Conservation (phyloP, 1,140 invertebrate genomes). For the Atta texana region DNA sequence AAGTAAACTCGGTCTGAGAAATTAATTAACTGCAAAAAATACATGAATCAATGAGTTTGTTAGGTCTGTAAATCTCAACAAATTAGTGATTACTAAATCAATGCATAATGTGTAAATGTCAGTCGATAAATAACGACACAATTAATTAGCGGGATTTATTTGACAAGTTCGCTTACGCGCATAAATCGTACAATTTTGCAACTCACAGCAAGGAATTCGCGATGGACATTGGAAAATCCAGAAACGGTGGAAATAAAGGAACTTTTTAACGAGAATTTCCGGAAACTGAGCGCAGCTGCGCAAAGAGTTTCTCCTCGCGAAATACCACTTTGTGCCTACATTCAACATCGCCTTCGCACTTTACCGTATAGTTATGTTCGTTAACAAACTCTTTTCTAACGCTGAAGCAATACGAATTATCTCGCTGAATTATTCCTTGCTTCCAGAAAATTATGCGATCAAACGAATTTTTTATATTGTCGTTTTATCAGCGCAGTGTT, state of each 20-base stretch:
- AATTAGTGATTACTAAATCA: constrained; percentile 56
- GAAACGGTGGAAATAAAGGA: constrained; percentile 41
- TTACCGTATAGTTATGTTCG: constrained; percentile 67
- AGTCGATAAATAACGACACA: constrained; percentile 51
- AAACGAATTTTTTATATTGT: neutral
- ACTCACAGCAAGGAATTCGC: constrained; percentile 21
- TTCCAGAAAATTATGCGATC: neutral
- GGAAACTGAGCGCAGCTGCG: constrained; percentile 69
- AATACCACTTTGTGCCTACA: constrained; percentile 57
- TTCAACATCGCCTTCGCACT: constrained; percentile 57
- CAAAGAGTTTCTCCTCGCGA: constrained; percentile 65
- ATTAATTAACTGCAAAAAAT: constrained; percentile 47
- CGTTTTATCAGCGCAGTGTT: neutral
- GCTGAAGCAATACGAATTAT: constrained; percentile 24
- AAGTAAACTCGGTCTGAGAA: neutral
- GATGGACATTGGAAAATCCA: constrained; percentile 47
- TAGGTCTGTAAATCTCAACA: constrained; percentile 39
- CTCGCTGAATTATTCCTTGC: constrained; percentile 4
- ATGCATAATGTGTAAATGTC: constrained; percentile 40
- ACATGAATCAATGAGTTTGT: constrained; percentile 1
- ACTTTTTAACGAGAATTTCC: constrained; percentile 75
- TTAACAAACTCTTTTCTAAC: constrained; percentile 68
- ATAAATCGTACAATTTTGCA: constrained; percentile 54
- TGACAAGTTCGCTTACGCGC: constrained; percentile 42
- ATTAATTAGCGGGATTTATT: constrained; percentile 59